These are phyloP conservation scores for Chionis minor DNA, from an alignment of 2,113 vertebrate species.

Conservation along the genomic window DNA sequence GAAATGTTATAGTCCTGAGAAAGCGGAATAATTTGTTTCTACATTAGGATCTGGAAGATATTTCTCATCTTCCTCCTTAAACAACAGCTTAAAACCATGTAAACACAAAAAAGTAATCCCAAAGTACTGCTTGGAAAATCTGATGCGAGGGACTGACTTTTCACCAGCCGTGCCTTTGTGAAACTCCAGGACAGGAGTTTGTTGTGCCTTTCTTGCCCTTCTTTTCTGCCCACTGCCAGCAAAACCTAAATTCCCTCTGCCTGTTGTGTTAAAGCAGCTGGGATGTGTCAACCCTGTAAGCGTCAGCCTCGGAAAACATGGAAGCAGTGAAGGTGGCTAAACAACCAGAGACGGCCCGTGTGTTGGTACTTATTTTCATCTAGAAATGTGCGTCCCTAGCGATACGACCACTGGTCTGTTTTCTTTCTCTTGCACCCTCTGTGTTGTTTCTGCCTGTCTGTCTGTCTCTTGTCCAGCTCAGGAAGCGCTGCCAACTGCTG, in stretches of 20 bases:
- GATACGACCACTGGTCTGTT: conserved; percentile 42
- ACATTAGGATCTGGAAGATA: not conserved
- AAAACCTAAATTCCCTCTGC: not conserved
- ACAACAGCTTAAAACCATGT: not conserved
- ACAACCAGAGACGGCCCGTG: not conserved
- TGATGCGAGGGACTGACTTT: not conserved
- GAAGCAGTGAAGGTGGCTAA: not conserved
- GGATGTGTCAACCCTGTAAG: not conserved
- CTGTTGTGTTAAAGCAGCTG: not conserved
- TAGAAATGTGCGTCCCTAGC: not conserved
- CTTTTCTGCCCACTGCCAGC: not conserved
- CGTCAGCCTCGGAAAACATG: not conserved
- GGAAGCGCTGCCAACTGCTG: not conserved
- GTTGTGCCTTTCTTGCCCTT: not conserved
- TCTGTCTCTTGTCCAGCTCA: conserved; percentile 8
- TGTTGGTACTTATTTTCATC: not conserved
- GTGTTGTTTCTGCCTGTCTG: conserved; percentile 14
- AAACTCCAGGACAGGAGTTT: not conserved
- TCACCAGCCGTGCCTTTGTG: not conserved
- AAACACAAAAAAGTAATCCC: not conserved
- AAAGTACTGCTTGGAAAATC: not conserved
- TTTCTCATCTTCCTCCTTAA: not conserved
- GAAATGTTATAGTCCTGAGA: not conserved
- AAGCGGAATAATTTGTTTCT: not conserved
- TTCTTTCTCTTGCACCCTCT: conserved; percentile 70